A percentile compares a stretch with the other conserved stretches of the same genome.
Conservation (phyloP, 2,888 invertebrate genomes). For the Charanyca ferruginea region DNA sequence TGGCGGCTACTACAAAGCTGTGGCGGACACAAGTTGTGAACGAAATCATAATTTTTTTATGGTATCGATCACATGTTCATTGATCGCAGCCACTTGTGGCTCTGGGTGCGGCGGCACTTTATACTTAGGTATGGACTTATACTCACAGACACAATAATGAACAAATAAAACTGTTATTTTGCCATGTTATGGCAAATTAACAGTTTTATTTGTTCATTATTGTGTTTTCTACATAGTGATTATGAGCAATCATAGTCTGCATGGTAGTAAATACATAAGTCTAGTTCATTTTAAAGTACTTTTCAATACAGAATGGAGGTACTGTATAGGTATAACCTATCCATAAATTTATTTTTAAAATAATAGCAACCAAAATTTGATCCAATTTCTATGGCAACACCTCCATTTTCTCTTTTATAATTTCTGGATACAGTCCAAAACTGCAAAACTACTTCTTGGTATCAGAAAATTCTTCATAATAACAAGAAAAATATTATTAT, state of each 20-base stretch:
- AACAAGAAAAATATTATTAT: neutral
- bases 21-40: too few relatives aligned
- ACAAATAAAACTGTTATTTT: slow-evolving; percentile 10
- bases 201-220: too few relatives aligned
- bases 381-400: neutral
- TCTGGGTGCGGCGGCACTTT: too few relatives aligned
- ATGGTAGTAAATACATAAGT: neutral
- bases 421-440: slow-evolving; percentile 15
- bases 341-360: too few relatives aligned
- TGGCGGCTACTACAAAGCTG: too few relatives aligned
- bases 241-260: too few relatives aligned
- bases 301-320: neutral
- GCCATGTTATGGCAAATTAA: too few relatives aligned
- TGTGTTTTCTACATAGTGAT: too few relatives aligned
- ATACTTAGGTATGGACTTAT: too few relatives aligned
- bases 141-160: slow-evolving; percentile 1
- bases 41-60: too few relatives aligned
- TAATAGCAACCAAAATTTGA: neutral
- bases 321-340: too few relatives aligned
- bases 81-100: neutral
- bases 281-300: neutral
- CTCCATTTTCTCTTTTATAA: neutral
- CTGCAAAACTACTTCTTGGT: neutral
- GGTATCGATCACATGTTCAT: neutral
- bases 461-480: neutral